Evolutionary conservation across 2,888 invertebrate genomes (phyloP).

Genomic region (Clanis bilineata): DNA sequence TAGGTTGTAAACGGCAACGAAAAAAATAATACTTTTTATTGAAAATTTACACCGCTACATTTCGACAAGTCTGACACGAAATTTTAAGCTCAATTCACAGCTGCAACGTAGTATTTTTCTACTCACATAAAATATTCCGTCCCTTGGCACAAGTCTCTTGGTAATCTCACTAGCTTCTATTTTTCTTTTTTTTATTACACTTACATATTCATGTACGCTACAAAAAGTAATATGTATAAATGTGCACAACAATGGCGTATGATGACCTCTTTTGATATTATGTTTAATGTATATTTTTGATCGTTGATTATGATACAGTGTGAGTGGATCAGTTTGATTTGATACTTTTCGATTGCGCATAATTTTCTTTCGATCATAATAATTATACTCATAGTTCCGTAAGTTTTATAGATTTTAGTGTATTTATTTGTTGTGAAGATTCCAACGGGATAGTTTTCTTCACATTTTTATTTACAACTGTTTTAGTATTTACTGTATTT

Average conservation of each 20-base stretch:
- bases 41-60: background rate
- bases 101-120: slow-evolving; percentile 17
- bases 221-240: slow-evolving; percentile 39
- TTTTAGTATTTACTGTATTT: slow-evolving; percentile 49
- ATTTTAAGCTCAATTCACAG: slow-evolving; percentile 15
- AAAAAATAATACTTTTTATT: slow-evolving; percentile 22
- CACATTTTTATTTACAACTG: slow-evolving; percentile 26
- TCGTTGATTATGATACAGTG: slow-evolving; percentile 6
- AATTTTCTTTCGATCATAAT: slow-evolving; percentile 69
- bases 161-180: slow-evolving; percentile 58
- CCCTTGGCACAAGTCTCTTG: slow-evolving; percentile 65
- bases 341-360: slow-evolving; percentile 37
- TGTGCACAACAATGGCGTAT: slow-evolving; percentile 44
- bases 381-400: slow-evolving; percentile 72
- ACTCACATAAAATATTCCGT: slow-evolving; percentile 57
- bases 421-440: slow-evolving; percentile 58
- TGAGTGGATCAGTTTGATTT: slow-evolving; percentile 2
- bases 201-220: slow-evolving; percentile 43
- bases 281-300: slow-evolving; percentile 23
- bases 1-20: slow-evolving; percentile 76
- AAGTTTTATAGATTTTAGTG: slow-evolving; percentile 66
- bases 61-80: slow-evolving; percentile 14
- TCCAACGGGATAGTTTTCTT: background rate
- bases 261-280: slow-evolving; percentile 34
- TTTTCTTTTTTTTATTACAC: slow-evolving; percentile 46